Evolutionary conservation across 2,888 invertebrate species (phyloP), one percentile per base, ranked within the genome.

Genomic region (Caenorhabditis doughertyi): DNA sequence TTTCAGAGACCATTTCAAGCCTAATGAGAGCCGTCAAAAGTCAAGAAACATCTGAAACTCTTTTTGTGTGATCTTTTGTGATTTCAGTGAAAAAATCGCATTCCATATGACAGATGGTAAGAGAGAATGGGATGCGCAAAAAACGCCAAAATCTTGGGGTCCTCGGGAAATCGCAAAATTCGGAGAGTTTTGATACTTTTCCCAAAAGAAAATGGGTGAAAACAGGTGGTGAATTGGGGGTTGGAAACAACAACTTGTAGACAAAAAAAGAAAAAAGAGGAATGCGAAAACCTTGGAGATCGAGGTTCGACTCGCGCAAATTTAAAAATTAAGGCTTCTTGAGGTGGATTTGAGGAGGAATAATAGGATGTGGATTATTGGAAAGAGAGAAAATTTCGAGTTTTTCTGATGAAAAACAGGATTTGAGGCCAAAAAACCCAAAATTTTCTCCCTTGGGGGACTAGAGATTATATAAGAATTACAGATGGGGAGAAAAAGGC

Each of bases 281-380:
- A 76, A 76, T 76, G 76, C 76, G 74, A 76, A 76, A 76, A 76
- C 65, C 74, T 56, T 58, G 51, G 76, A 76, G 76, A 76, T 76
- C 76, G 60, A 51, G 65, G 65, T 51, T 51, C 60, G 76, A 76
- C 76, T 76, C 76, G 76, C 65, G 65, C 49, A 68, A 67, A 67
- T 67, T 76, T 76, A 67, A 67, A 67, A 76, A 76, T 76, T 76
- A 76, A 76, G 76, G 76, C 76, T 76, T 76, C 76, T 51, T 44
- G 23, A 16, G 27, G 35, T n/a, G 47, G 7, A 35, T 5, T 47
- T 3, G 21, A 23, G 35, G 44, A n/a, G 21, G 39, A 39, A 18
- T 18, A 47, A 44, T 21, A 55, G 49, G 42, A 42, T 18, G 8
- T 39, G 35, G 55, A 55, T 8, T 27, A 32, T 32, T 42, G 44